Evolutionary conservation across 2,797 vertebrate species (phyloP).

Genomic region (Psittacula echo): DNA sequence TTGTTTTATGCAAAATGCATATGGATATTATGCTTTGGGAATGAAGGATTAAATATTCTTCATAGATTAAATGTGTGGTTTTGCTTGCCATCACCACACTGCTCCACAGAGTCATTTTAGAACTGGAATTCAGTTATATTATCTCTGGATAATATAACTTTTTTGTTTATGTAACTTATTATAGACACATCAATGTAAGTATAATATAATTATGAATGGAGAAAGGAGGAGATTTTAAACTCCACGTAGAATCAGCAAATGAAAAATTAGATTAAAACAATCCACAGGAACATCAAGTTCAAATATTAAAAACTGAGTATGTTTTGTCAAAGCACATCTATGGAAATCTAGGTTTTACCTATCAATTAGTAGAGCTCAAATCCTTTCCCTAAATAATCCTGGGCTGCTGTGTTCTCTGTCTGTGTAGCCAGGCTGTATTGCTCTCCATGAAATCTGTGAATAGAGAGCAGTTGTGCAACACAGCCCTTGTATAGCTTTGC

Average conservation of each 20-base stretch:
- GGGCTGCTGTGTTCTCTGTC: background rate
- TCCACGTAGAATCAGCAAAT: background rate
- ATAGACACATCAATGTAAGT: background rate
- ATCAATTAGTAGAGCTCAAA: background rate
- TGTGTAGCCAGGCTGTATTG: background rate
- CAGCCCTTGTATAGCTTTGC: background rate
- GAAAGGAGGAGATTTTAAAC: background rate
- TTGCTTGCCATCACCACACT: background rate
- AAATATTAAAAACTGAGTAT: background rate
- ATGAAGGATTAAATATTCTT: background rate
- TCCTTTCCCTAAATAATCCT: background rate
- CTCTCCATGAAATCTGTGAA: background rate
- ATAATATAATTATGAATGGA: background rate
- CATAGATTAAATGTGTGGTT: background rate
- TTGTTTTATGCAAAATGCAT: conserved; percentile 8
- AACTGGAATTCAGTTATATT: background rate
- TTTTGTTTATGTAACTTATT: background rate
- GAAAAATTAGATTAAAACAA: background rate
- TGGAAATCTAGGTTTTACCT: background rate
- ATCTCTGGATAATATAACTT: background rate
- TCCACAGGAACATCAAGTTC: background rate
- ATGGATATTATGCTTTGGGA: background rate
- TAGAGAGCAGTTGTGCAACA: background rate
- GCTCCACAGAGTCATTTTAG: background rate
- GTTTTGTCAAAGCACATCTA: background rate